A percentile compares a stretch with the other conserved stretches of the same genome.
Evolutionary conservation across 2,113 vertebrate species (phyloP).

Genomic region (Colaptes auratus): DNA sequence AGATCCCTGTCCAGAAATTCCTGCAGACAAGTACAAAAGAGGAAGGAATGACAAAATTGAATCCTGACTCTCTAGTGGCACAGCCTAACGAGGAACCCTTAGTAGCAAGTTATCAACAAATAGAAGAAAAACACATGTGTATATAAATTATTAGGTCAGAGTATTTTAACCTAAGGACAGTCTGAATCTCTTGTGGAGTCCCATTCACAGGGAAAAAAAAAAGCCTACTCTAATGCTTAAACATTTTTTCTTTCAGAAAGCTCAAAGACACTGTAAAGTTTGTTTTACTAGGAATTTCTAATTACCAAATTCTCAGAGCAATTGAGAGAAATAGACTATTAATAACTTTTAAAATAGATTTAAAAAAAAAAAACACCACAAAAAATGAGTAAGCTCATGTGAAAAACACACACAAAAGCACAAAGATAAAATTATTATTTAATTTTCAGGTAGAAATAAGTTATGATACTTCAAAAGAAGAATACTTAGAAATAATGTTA

Average conservation of each 20-base stretch:
- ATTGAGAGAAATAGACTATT: not conserved
- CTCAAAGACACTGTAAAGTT: not conserved
- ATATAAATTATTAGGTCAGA: not conserved
- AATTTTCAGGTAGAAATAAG: not conserved
- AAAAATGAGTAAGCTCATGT: not conserved
- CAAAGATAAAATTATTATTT: not conserved
- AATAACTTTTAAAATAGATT: not conserved
- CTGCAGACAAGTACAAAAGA: not conserved
- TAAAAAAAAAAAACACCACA: not conserved
- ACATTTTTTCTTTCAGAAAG: not conserved
- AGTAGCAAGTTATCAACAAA: not conserved
- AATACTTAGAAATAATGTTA: not conserved
- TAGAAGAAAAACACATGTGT: fast-evolving
- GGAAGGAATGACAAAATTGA: not conserved
- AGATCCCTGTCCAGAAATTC: not conserved
- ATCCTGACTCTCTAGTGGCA: not conserved
- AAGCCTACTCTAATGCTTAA: not conserved
- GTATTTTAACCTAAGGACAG: not conserved
- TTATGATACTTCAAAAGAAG: not conserved
- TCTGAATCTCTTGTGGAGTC: not conserved
- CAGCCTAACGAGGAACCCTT: not conserved
- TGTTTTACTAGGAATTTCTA: not conserved
- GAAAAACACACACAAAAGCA: not conserved
- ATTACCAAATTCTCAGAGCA: not conserved
- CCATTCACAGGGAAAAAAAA: not conserved